These are phyloP conservation scores for Athrips mouffetella DNA, from an alignment of 2,888 invertebrate species.

Conservation along the genomic window DNA sequence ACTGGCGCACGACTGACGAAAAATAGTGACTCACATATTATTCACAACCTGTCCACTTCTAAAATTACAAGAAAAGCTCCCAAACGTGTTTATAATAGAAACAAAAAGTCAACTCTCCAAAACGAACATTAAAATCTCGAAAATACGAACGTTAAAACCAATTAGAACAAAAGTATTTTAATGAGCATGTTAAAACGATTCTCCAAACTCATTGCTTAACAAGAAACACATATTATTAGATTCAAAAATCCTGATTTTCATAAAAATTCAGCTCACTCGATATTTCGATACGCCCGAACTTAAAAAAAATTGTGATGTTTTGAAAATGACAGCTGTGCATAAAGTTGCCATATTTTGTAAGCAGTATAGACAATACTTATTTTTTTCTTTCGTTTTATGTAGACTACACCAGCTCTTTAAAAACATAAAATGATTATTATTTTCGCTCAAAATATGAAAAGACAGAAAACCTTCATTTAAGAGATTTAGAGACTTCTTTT, in stretches of 20 bases:
- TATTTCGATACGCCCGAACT: conserved; percentile 46
- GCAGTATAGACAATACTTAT: not conserved
- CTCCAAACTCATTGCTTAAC: not conserved
- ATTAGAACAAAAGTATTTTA: not conserved
- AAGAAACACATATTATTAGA: not conserved
- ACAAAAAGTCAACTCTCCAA: conserved; percentile 23
- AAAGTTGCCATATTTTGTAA: not conserved
- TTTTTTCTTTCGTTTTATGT: too few relatives aligned
- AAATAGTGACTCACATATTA: conserved; percentile 55
- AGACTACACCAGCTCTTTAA: too few relatives aligned
- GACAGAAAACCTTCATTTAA: not conserved
- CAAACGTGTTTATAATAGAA: conserved; percentile 50
- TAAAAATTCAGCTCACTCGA: conserved; percentile 16
- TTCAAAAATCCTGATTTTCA: conserved; percentile 1
- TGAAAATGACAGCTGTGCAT: conserved; percentile 24
- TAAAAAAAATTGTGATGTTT: conserved; percentile 20
- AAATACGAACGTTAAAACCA: not conserved
- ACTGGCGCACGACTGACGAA: conserved; percentile 28
- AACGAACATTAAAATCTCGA: not conserved
- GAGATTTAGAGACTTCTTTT: too few relatives aligned
- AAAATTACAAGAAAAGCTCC: conserved; percentile 33
- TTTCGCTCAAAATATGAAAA: conserved; percentile 7
- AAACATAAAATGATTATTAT: too few relatives aligned
- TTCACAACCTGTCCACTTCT: conserved; percentile 30
- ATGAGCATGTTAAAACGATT: not conserved